Evolutionary conservation across 2,888 invertebrate species (phyloP).

Genomic region (Cephus runcator): DNA sequence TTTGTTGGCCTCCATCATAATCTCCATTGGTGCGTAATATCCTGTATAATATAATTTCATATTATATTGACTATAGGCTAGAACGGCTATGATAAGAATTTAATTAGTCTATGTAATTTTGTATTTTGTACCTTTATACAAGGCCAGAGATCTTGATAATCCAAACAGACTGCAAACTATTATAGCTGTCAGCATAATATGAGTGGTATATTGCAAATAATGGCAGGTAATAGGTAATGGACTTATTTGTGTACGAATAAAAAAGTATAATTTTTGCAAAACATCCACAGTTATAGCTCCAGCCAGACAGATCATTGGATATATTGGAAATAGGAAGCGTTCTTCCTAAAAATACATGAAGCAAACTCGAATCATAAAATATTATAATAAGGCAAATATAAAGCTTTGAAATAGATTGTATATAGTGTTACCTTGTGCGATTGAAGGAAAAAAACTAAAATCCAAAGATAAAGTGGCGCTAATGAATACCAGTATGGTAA

Average conservation of each 20-base stretch:
- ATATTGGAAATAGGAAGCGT: constrained; percentile 91
- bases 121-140: constrained; percentile 69
- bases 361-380: neutral
- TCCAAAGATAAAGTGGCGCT: constrained; percentile 87
- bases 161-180: constrained; percentile 67
- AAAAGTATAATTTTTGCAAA: constrained; percentile 79
- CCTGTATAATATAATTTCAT: constrained; percentile 33
- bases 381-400: neutral
- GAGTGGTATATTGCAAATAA: constrained; percentile 81
- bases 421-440: constrained; percentile 84
- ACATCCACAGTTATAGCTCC: constrained; percentile 84
- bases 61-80: neutral
- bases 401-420: neutral
- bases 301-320: constrained; percentile 88
- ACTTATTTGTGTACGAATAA: constrained; percentile 50
- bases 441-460: constrained; percentile 86
- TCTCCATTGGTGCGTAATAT: constrained; percentile 92
- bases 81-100: neutral
- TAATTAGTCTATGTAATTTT: neutral
- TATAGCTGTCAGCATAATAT: constrained; percentile 75
- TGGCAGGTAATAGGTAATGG: constrained; percentile 65
- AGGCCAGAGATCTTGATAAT: constrained; percentile 70
- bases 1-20: constrained; percentile 79
- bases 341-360: constrained; percentile 68
- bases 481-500: constrained; percentile 82